phyloP scores from a whole-genome alignment of 92 coral and sea anemone genomes.

The Porites rus region DNA sequence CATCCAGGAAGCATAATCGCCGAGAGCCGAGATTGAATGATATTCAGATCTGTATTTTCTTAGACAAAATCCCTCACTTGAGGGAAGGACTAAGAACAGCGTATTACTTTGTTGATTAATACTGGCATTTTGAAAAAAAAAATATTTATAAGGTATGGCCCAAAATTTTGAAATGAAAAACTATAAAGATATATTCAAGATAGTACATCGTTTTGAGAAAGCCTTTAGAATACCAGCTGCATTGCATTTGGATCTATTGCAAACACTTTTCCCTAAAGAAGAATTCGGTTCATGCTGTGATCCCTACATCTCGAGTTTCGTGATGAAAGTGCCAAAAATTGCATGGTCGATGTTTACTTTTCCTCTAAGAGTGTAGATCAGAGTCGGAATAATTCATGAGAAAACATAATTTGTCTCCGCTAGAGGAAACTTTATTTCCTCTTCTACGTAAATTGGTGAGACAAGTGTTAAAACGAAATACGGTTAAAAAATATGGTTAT shows the following conservation, averaged over 20 bases:
- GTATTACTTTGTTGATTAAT: constrained; percentile 28
- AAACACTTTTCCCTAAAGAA: constrained; percentile 25
- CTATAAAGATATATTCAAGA: constrained; percentile 27
- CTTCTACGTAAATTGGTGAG: constrained; percentile 12
- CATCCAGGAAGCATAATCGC: background rate
- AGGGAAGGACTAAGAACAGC: constrained; percentile 17
- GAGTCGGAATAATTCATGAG: constrained; percentile 74
- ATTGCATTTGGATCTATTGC: constrained; percentile 8
- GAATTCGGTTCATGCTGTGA: constrained; percentile 10
- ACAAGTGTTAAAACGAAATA: background rate
- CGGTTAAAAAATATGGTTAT: background rate
- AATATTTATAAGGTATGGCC: background rate
- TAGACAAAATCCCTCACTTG: background rate
- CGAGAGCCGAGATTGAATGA: background rate
- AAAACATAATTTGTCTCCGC: constrained; percentile 59
- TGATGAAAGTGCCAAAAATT: constrained; percentile 41
- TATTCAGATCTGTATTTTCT: background rate
- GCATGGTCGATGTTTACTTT: constrained; percentile 45
- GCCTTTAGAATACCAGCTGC: constrained; percentile 33
- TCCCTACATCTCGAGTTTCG: constrained; percentile 32
- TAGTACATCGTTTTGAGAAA: constrained; percentile 1
- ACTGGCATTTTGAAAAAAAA: constrained; percentile 24
- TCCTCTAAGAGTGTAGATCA: constrained; percentile 36
- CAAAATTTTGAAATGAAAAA: constrained; percentile 36
- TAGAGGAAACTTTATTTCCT: constrained; percentile 46